Conservation (phyloP, 2,888 invertebrate genomes). For the Brenthis hecate region DNA sequence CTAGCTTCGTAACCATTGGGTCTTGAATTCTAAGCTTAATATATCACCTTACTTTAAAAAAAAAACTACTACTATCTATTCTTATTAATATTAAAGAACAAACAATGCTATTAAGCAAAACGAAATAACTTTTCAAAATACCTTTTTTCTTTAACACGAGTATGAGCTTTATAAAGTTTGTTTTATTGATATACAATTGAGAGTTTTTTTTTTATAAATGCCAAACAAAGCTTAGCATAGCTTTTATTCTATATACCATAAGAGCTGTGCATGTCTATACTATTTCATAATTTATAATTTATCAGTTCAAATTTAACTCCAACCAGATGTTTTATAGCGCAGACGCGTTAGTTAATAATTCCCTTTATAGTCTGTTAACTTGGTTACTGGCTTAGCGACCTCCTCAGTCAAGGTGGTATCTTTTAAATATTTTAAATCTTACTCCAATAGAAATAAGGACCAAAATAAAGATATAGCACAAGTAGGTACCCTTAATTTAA, state of each 20-base stretch:
- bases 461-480: neutral
- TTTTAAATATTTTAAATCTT: slow-evolving; percentile 26
- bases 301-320: slow-evolving; percentile 41
- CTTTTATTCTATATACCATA: neutral
- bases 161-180: neutral
- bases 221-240: no score
- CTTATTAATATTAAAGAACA: no score
- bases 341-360: slow-evolving; percentile 56
- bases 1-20: no score
- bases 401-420: slow-evolving; percentile 38
- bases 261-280: neutral
- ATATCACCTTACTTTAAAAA: no score
- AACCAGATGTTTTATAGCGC: slow-evolving; percentile 46
- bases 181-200: slow-evolving; percentile 8
- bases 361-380: slow-evolving; percentile 54
- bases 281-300: slow-evolving; percentile 30
- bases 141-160: no score
- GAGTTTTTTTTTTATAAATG: neutral
- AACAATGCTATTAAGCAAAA: no score
- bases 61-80: no score
- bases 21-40: no score
- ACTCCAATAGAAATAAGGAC: slow-evolving; percentile 23
- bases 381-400: slow-evolving; percentile 49
- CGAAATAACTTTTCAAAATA: no score
- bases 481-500: slow-evolving; percentile 37